Evolutionary conservation across 2,113 vertebrate genomes (phyloP), one percentile per base, ranked within the genome.

Genomic region (Pandion haliaetus): DNA sequence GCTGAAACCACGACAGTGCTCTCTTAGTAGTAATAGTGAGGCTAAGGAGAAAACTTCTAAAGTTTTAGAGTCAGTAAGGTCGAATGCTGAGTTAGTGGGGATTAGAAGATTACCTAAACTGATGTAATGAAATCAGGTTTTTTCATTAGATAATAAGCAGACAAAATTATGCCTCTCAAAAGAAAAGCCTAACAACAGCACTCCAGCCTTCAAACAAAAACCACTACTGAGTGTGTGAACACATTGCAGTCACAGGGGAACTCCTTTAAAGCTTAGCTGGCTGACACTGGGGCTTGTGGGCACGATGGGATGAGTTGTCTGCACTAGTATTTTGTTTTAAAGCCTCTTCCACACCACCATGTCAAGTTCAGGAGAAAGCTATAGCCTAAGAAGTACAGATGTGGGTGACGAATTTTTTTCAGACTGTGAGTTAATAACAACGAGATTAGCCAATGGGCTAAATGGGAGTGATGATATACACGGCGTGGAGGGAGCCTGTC

Each of bases 401-500:
- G 38, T 17, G 14, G 13, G 26, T 55, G 17, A 55, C 2, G 3
- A 58, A 76, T 90, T 49, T 72, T 8, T 69, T 88, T 90, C 86
- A 83, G 58, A 47, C 8, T 47, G 45, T n/a, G 59, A 76, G 14
- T 34, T 58, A 67, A 28, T 80, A 70, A 49, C 32, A 90, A n/a
- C 12, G 12, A n/a, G 44, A 77, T 80, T 70, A 65, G 59, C 14
- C 28, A 66, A 4, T 6, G 36, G 45, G 57, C 31, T 81, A 47
- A 49, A 34, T 36, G 18, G 38, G 32, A 83, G 17, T 17, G 69
- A 63, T 82, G 28, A 79, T 34, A 77, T 6, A 90, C 10, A 36
- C 0, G 2, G 47, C 0, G 0, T 14, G 21, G 83, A 58, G n/a
- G n/a, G 10, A 84, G 14, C 28, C n/a, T 44, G 14, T 77, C 16